These are phyloP conservation scores for Leuctra nigra DNA, from an alignment of 2,888 invertebrate species.

Conservation along the genomic window DNA sequence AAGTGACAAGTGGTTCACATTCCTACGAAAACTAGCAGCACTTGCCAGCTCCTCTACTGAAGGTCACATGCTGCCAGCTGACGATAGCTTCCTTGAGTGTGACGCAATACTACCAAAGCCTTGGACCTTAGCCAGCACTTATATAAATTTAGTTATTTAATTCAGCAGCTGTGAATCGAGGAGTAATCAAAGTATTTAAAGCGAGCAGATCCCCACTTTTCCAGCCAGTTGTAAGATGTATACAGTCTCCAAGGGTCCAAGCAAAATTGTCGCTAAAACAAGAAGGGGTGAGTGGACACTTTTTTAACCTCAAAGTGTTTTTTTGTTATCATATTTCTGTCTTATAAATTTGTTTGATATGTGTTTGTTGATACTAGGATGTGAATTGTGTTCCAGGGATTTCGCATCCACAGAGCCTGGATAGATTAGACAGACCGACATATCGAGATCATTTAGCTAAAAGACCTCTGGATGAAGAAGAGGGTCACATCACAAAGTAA, in stretches of 20 bases:
- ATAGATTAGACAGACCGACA: slow-evolving; percentile 68
- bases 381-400: slow-evolving; percentile 25
- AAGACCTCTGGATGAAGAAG: slow-evolving; percentile 59
- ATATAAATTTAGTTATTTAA: too few relatives aligned
- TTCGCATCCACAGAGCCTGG: slow-evolving; percentile 63
- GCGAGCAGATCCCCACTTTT: too few relatives aligned
- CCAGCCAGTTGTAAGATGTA: slow-evolving; percentile 63
- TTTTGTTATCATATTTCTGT: slow-evolving; percentile 4
- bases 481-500: slow-evolving; percentile 48
- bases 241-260: slow-evolving; percentile 80
- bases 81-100: too few relatives aligned
- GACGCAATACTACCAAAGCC: too few relatives aligned
- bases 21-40: too few relatives aligned
- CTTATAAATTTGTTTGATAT: neutral
- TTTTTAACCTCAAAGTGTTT: neutral
- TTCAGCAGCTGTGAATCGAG: too few relatives aligned
- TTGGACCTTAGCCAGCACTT: too few relatives aligned
- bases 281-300: slow-evolving; percentile 56
- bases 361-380: neutral
- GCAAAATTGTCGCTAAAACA: slow-evolving; percentile 82
- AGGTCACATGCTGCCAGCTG: too few relatives aligned
- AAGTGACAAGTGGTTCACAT: too few relatives aligned
- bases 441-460: slow-evolving; percentile 59
- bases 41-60: too few relatives aligned
- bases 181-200: too few relatives aligned